A percentile compares a stretch with the other conserved stretches of the same genome.
These are phyloP conservation scores for Chironomus tepperi DNA, from an alignment of 1,140 invertebrate species.

Conservation along the genomic window DNA sequence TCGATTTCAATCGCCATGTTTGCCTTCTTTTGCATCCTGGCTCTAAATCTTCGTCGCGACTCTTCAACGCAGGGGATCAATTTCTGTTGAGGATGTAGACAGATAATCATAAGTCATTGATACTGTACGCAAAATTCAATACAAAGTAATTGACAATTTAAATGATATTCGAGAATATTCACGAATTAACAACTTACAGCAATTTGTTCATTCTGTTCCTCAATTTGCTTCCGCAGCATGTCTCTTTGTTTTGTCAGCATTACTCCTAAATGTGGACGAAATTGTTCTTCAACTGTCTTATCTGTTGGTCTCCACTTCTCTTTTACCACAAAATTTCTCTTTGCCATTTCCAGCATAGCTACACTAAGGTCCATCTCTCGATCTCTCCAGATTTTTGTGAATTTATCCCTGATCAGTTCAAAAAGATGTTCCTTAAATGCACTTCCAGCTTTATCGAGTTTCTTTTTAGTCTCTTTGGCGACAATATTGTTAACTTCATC, in stretches of 20 bases:
- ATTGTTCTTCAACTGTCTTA: not conserved
- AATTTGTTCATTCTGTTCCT: slow-evolving; percentile 1
- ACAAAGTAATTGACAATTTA: too few relatives aligned
- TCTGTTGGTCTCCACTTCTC: slow-evolving; percentile 19
- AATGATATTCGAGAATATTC: not conserved
- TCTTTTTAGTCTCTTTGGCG: not conserved
- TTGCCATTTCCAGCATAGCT: not conserved
- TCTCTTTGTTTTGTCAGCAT: not conserved
- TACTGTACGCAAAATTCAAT: too few relatives aligned
- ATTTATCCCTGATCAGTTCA: not conserved
- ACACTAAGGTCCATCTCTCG: not conserved
- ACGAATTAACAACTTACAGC: not conserved
- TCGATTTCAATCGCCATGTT: too few relatives aligned
- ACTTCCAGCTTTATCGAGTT: not conserved
- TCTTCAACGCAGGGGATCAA: not conserved
- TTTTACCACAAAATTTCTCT: not conserved
- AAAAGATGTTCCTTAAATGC: not conserved
- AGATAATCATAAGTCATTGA: too few relatives aligned
- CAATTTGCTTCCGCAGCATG: not conserved
- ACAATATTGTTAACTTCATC: not conserved
- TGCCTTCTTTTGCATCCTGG: too few relatives aligned
- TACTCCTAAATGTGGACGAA: not conserved
- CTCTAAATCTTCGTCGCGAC: not conserved
- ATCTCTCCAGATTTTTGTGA: not conserved
- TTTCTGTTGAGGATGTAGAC: too few relatives aligned